These are phyloP conservation scores for Aplysia californica DNA, from an alignment of 1,140 invertebrate species.

Conservation along the genomic window DNA sequence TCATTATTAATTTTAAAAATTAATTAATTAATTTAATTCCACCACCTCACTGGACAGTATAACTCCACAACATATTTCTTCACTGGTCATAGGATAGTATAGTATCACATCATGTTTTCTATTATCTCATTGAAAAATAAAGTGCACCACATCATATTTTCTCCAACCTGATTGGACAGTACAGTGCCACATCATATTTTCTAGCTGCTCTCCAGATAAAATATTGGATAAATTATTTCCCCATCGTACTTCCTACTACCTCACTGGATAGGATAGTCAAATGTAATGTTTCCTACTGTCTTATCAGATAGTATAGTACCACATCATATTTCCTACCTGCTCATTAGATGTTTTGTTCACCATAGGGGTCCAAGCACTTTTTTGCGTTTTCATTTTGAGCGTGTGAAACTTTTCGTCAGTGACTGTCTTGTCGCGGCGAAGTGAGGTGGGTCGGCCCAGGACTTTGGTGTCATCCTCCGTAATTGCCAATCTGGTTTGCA, in stretches of 20 bases:
- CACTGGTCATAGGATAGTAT: too few species aligned
- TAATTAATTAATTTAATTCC: too few species aligned
- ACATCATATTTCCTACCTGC: slow-evolving; percentile 44
- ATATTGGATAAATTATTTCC: background rate
- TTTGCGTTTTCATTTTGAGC: slow-evolving; percentile 58
- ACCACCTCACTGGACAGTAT: too few species aligned
- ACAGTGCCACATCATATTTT: too few species aligned
- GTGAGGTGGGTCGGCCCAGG: slow-evolving; percentile 52
- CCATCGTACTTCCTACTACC: slow-evolving; percentile 43
- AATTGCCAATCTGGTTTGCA: slow-evolving; percentile 36
- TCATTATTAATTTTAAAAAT: background rate
- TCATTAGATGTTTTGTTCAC: slow-evolving; percentile 63
- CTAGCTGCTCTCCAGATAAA: slow-evolving; percentile 64
- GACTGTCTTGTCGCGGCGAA: slow-evolving; percentile 46
- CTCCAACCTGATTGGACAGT: too few species aligned
- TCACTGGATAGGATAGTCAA: too few species aligned
- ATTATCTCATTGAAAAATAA: too few species aligned
- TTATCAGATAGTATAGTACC: background rate
- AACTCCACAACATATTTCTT: too few species aligned
- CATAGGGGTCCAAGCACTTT: slow-evolving; percentile 67
- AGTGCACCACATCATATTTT: too few species aligned
- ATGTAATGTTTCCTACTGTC: too few species aligned
- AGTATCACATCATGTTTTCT: too few species aligned
- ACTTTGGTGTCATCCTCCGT: slow-evolving; percentile 59
- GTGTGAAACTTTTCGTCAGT: slow-evolving; percentile 50